Percentiles rank a stretch among this genome's conserved stretches.
Evolutionary conservation across 2,888 invertebrate genomes (phyloP).

Genomic region (Portevinia maculata): DNA sequence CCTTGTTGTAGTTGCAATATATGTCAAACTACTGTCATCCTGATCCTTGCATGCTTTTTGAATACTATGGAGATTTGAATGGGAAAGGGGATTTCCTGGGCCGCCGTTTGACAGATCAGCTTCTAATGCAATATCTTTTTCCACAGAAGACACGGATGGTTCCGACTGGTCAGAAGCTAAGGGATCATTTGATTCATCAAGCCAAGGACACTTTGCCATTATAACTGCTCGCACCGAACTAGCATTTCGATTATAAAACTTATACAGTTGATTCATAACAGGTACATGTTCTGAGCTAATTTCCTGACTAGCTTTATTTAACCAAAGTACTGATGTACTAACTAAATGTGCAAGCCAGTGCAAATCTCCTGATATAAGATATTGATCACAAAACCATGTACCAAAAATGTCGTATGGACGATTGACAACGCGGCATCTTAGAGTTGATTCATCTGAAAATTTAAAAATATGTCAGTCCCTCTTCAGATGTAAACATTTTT

Average conservation of each 20-base stretch:
- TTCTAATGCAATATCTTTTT: conserved; percentile 48
- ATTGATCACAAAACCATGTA: conserved; percentile 93
- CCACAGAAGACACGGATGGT: conserved; percentile 5
- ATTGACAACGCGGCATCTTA: conserved; percentile 90
- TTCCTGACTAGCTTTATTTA: conserved; percentile 93
- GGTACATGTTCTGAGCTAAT: conserved; percentile 90
- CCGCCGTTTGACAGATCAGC: conserved; percentile 59
- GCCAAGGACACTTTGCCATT: conserved; percentile 87
- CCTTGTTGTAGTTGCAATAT: conserved; percentile 59
- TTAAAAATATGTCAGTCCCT: neutral
- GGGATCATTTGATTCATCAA: conserved; percentile 80
- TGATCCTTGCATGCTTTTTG: conserved; percentile 69
- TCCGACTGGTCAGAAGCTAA: conserved; percentile 64
- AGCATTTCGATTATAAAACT: conserved; percentile 91
- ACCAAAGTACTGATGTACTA: conserved; percentile 89
- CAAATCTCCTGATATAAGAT: conserved; percentile 91
- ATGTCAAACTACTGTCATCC: conserved; percentile 75
- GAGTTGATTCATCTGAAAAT: conserved; percentile 86
- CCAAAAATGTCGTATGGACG: conserved; percentile 95
- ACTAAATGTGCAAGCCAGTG: conserved; percentile 90
- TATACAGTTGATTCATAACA: conserved; percentile 88
- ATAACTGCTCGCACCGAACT: conserved; percentile 90
- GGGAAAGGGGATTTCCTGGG: conserved; percentile 80
- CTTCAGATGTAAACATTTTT: conserved; percentile 1
- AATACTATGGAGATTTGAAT: conserved; percentile 76